phyloP scores from a whole-genome alignment of 2,888 invertebrate species.

The Cyaniris semiargus region DNA sequence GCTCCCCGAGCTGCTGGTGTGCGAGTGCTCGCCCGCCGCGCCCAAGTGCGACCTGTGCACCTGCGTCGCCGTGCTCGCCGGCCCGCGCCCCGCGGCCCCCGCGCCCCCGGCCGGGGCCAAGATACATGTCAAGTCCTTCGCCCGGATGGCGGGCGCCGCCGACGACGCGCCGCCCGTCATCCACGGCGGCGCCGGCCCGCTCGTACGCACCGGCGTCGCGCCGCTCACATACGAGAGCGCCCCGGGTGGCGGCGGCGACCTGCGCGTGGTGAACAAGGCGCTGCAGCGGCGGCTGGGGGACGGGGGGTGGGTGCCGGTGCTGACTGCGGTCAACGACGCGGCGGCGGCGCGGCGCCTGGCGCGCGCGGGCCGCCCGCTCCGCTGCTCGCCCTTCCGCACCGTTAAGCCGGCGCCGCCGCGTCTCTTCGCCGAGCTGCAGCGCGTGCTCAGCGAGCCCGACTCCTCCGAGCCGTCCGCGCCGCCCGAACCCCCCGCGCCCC shows the following conservation, averaged over 20 bases:
- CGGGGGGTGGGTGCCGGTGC: not conserved
- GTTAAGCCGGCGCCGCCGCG: not conserved
- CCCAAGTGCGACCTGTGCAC: slow-evolving; percentile 17
- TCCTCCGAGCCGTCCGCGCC: not conserved
- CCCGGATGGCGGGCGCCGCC: not conserved
- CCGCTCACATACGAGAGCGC: slow-evolving; percentile 19
- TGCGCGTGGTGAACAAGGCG: slow-evolving; percentile 16
- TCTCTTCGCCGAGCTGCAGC: slow-evolving; percentile 22
- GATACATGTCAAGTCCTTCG: slow-evolving; percentile 9
- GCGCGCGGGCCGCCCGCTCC: slow-evolving; percentile 19
- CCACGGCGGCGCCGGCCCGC: not conserved
- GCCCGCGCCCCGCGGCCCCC: not conserved
- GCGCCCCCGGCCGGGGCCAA: not conserved
- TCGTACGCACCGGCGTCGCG: not conserved
- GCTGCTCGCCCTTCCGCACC: slow-evolving; percentile 23
- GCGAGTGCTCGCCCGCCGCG: slow-evolving; percentile 2
- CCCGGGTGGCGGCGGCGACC: not conserved
- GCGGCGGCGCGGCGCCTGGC: slow-evolving; percentile 25
- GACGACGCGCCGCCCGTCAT: not conserved
- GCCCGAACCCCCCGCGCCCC: not conserved
- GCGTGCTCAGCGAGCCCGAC: not conserved
- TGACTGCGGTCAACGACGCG: not conserved
- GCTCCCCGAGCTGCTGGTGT: slow-evolving; percentile 3
- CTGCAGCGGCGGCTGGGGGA: not conserved
- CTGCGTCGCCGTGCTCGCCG: slow-evolving; percentile 7